These are phyloP conservation scores for Gymnoscopelus braueri DNA, from an alignment of 2,797 vertebrate genomes.

Conservation along the genomic window DNA sequence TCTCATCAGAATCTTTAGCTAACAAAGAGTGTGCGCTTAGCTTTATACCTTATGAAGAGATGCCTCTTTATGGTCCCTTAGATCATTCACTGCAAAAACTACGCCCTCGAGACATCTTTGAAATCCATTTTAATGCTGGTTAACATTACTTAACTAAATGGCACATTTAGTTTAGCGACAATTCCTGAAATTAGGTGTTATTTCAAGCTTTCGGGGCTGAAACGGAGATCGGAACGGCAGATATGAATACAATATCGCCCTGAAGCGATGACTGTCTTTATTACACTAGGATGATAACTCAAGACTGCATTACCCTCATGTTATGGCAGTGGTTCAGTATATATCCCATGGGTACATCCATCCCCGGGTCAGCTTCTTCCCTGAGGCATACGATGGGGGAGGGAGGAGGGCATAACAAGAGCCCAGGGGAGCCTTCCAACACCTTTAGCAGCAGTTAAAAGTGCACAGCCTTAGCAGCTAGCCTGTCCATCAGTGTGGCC, in stretches of 20 bases:
- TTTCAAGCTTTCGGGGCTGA: no score
- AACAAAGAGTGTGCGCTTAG: constrained; percentile 9
- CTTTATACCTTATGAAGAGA: neutral
- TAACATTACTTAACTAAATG: constrained; percentile 12
- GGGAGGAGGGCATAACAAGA: constrained; percentile 13
- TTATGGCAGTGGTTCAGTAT: neutral
- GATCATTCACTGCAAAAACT: neutral
- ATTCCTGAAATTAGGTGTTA: neutral
- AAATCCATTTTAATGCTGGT: neutral
- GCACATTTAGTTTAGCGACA: constrained; percentile 6
- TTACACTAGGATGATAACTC: neutral
- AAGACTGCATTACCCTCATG: neutral
- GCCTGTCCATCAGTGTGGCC: neutral
- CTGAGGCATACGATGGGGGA: neutral
- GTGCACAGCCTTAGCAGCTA: neutral
- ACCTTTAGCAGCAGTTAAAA: constrained; percentile 38
- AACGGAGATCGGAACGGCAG: no score
- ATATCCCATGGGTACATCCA: constrained; percentile 7
- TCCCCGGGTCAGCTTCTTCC: constrained; percentile 17
- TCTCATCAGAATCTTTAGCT: constrained; percentile 4
- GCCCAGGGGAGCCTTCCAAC: constrained; percentile 15
- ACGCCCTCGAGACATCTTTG: no score
- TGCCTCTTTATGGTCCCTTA: constrained; percentile 21
- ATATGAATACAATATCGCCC: neutral
- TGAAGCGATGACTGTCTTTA: neutral